Conservation (phyloP, 1,140 invertebrate species). For the Druon quercuslanigerum region DNA sequence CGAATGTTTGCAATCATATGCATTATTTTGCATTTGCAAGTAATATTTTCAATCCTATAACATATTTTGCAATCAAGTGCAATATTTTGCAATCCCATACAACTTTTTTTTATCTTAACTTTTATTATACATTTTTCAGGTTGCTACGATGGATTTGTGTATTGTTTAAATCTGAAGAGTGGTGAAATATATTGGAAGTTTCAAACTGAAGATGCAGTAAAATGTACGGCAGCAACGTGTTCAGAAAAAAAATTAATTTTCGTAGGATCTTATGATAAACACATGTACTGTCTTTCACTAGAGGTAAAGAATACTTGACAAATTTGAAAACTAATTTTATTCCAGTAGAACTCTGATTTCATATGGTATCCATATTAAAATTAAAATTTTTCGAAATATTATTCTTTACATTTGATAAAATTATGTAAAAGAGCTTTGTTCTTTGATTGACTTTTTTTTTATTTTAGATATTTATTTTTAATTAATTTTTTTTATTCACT, state of each 20-base stretch:
- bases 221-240: constrained; percentile 79
- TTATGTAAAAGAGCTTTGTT: too few relatives aligned
- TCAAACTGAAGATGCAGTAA: constrained; percentile 79
- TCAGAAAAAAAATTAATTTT: constrained; percentile 71
- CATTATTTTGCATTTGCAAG: too few relatives aligned
- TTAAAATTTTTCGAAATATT: too few relatives aligned
- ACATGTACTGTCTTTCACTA: constrained; percentile 78
- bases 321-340: constrained; percentile 27
- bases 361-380: constrained; percentile 22
- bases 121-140: constrained; percentile 72
- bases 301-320: constrained; percentile 70
- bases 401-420: too few relatives aligned
- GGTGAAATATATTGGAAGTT: constrained; percentile 80
- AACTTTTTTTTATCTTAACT: neutral
- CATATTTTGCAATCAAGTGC: too few relatives aligned
- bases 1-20: too few relatives aligned
- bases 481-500: too few relatives aligned
- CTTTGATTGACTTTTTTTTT: too few relatives aligned
- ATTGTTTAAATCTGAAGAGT: constrained; percentile 77
- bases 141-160: constrained; percentile 81
- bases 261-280: constrained; percentile 83
- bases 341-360: neutral
- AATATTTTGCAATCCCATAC: too few relatives aligned
- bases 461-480: too few relatives aligned
- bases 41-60: too few relatives aligned